A percentile compares a stretch with the other conserved stretches of the same genome.
phyloP scores from a whole-genome alignment of 1,140 invertebrate species.

The Babylonia areolata region DNA sequence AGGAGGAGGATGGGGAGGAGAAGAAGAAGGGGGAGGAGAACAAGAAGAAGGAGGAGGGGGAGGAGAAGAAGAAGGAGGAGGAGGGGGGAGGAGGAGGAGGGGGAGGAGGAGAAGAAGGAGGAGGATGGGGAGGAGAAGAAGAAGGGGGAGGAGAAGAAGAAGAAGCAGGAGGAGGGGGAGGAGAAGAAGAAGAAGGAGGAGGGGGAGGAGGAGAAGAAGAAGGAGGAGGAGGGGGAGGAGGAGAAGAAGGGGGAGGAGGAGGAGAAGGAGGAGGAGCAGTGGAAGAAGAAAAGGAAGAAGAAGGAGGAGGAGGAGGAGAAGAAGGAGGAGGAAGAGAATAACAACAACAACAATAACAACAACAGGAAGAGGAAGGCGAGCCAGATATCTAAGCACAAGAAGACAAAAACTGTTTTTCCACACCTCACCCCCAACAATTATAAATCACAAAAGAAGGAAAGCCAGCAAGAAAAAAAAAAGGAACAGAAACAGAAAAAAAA shows the following conservation, averaged over 20 bases:
- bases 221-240: slow-evolving; percentile 25
- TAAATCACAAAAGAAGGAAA: neutral
- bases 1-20: too few species aligned
- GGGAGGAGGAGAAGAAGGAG: too few species aligned
- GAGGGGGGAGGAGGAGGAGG: neutral
- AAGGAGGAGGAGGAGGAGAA: neutral
- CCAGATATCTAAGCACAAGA: too few species aligned
- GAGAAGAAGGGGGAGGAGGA: slow-evolving; percentile 25
- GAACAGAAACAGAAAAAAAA: too few species aligned
- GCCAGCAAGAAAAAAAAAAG: too few species aligned
- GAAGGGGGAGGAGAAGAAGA: neutral
- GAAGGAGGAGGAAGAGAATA: neutral
- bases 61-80: neutral
- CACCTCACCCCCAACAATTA: too few species aligned
- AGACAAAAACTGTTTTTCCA: too few species aligned
- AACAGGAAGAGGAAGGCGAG: neutral
- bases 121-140: neutral
- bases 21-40: too few species aligned
- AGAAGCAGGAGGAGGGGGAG: too few species aligned
- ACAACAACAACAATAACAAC: neutral
- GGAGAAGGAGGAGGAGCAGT: neutral
- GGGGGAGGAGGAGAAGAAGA: neutral
- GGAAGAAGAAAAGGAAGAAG: neutral
- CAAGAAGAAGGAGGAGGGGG: neutral
- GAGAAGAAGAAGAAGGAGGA: neutral